Conservation (phyloP, 2,113 vertebrate species). For the Actinemys pallida region DNA sequence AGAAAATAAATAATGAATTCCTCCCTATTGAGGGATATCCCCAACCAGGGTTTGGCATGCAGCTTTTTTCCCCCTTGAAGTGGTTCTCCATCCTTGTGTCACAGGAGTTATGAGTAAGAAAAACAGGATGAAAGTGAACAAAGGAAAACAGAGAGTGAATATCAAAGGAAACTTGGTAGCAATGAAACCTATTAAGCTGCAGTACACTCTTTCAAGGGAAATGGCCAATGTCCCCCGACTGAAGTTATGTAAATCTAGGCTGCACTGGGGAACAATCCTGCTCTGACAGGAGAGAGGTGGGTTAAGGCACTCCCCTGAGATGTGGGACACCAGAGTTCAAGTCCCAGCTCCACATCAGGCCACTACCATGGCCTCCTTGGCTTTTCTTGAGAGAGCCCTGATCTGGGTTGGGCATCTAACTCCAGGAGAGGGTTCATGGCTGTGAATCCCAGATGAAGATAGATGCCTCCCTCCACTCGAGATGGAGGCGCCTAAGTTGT, state of each 20-base stretch:
- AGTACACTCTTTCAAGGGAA: not conserved
- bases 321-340: not conserved
- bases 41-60: not conserved
- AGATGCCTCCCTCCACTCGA: not conserved
- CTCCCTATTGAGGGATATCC: constrained; percentile 23
- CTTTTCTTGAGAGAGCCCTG: not conserved
- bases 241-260: not conserved
- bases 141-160: not conserved
- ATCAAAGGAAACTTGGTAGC: not conserved
- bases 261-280: not conserved
- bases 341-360: not conserved
- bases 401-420: not conserved
- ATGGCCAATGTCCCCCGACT: not conserved
- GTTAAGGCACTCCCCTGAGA: not conserved
- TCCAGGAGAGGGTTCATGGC: not conserved
- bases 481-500: not conserved
- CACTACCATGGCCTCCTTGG: not conserved
- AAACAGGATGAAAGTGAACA: not conserved
- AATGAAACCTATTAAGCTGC: not conserved
- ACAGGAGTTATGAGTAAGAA: not conserved
- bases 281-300: not conserved
- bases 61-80: not conserved
- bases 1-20: constrained; percentile 1
- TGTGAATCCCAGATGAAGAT: not conserved
- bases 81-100: not conserved